These are phyloP conservation scores for Dolichallabes microphthalmus DNA, from an alignment of 2,113 vertebrate genomes.

Conservation along the genomic window DNA sequence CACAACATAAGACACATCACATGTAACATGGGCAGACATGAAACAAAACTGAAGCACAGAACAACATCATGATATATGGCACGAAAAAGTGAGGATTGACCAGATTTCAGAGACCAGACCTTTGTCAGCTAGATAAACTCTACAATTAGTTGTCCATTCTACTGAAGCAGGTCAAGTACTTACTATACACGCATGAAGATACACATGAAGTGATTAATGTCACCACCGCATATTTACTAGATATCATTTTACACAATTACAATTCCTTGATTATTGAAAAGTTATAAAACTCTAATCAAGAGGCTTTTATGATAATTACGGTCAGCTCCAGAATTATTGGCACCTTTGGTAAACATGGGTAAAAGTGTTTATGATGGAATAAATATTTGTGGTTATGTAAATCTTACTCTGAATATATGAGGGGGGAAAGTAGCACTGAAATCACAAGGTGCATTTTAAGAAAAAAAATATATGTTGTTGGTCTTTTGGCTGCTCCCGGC, in stretches of 20 bases:
- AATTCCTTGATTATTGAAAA: background rate
- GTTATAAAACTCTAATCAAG: background rate
- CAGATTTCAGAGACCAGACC: slow-evolving; percentile 16
- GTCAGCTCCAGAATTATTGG: slow-evolving; percentile 21
- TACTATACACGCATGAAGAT: background rate
- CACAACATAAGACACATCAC: slow-evolving; percentile 62
- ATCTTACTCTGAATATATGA: background rate
- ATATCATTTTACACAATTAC: background rate
- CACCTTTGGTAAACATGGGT: background rate
- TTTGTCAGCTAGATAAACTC: background rate
- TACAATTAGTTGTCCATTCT: background rate
- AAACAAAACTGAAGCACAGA: slow-evolving; percentile 45
- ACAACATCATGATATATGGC: slow-evolving; percentile 54
- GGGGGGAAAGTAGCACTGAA: background rate
- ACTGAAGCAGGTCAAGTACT: background rate
- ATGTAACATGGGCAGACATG: slow-evolving; percentile 45
- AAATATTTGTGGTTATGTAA: background rate
- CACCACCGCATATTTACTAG: background rate
- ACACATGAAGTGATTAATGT: background rate
- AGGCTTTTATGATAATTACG: background rate
- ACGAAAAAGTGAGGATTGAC: slow-evolving; percentile 43
- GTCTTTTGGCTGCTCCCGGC: no score
- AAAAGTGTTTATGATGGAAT: background rate
- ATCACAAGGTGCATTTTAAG: background rate
- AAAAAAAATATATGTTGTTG: no score